These are phyloP conservation scores for Chymomyza procnemis DNA, from an alignment of 2,888 invertebrate genomes.

Conservation along the genomic window DNA sequence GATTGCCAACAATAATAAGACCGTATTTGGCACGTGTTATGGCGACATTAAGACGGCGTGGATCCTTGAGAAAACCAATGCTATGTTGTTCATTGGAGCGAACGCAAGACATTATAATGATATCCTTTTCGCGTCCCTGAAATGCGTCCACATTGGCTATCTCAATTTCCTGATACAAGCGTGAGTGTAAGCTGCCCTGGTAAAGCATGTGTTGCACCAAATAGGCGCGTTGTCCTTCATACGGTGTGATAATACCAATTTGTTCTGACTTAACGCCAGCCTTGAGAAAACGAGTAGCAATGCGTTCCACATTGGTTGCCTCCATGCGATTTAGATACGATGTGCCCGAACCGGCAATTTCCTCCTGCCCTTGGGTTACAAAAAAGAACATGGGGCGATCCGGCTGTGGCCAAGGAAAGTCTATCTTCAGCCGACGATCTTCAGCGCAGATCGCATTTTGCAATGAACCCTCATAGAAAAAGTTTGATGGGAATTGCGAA, in stretches of 20 bases:
- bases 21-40: constrained; percentile 98
- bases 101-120: constrained; percentile 99
- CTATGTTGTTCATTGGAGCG: constrained; percentile 98
- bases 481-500: constrained; percentile 98
- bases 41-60: constrained; percentile 97
- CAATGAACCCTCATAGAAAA: constrained; percentile 98
- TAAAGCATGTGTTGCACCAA: constrained; percentile 99
- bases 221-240: constrained; percentile 98
- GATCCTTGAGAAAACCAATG: constrained; percentile 99
- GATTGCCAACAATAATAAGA: constrained; percentile 98
- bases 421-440: constrained; percentile 94
- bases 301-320: constrained; percentile 98
- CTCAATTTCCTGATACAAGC: constrained; percentile 98
- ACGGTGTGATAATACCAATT: constrained; percentile 99
- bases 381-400: constrained; percentile 99
- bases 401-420: constrained; percentile 98
- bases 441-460: constrained; percentile 99
- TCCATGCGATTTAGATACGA: constrained; percentile 99
- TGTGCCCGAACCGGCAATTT: constrained; percentile 99
- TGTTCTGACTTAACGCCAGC: constrained; percentile 98
- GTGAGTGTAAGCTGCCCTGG: constrained; percentile 96
- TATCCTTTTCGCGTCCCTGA: constrained; percentile 98
- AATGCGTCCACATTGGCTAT: constrained; percentile 99
- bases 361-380: constrained; percentile 98
- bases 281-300: constrained; percentile 95